phyloP scores from a whole-genome alignment of 2,797 vertebrate genomes.

The Anisognathus igniventris region DNA sequence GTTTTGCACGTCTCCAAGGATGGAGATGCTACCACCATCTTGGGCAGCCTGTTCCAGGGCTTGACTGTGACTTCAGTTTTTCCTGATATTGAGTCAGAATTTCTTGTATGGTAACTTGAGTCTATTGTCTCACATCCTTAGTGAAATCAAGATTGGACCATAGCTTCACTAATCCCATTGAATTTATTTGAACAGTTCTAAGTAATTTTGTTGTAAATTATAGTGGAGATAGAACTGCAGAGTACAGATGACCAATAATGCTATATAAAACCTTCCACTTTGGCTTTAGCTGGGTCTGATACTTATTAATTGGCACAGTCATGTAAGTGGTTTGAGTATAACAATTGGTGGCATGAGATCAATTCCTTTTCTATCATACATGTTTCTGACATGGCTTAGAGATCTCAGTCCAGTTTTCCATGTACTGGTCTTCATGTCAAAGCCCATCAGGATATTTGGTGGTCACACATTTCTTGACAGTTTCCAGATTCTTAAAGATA shows the following conservation, averaged over 20 bases:
- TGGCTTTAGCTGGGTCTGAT: neutral
- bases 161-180: neutral
- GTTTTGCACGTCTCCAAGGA: neutral
- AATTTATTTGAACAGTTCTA: neutral
- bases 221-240: neutral
- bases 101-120: neutral
- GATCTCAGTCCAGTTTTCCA: neutral
- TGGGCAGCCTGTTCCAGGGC: neutral
- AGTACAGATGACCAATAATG: neutral
- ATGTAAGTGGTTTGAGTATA: neutral
- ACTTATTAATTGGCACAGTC: neutral
- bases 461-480: neutral
- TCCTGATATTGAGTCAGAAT: neutral
- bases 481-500: neutral
- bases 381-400: neutral
- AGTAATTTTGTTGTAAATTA: neutral
- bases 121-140: neutral
- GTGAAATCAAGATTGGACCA: neutral
- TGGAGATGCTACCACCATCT: neutral
- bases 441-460: neutral
- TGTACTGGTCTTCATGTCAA: neutral
- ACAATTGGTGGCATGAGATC: neutral
- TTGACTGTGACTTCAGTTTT: neutral
- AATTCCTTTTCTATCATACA: neutral
- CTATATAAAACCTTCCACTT: neutral